Conservation (phyloP, 2,797 vertebrate species). For the Halcyon leucocephala region DNA sequence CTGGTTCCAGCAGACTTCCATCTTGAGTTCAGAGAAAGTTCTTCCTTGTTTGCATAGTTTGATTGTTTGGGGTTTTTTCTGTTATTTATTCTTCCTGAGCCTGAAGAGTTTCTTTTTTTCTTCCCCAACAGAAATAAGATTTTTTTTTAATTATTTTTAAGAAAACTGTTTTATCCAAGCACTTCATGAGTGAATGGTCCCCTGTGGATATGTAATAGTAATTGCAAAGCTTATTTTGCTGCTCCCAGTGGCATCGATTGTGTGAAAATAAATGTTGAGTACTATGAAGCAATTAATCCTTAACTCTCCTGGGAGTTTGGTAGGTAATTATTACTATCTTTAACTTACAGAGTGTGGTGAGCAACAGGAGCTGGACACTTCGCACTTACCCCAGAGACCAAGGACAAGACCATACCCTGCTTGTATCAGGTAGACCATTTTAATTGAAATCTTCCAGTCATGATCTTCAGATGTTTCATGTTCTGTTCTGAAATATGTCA, state of each 20-base stretch:
- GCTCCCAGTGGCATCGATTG: conserved; percentile 14
- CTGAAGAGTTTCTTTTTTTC: neutral
- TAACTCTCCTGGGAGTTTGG: neutral
- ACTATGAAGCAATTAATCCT: conserved; percentile 51
- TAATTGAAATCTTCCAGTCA: neutral
- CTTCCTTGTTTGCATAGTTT: neutral
- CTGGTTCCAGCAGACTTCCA: neutral
- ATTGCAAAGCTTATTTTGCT: conserved; percentile 26
- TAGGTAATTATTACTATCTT: conserved; percentile 45
- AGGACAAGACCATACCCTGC: neutral
- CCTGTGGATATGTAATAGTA: neutral
- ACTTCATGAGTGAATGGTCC: neutral
- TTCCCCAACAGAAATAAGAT: neutral
- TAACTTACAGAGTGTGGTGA: neutral
- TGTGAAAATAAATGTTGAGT: conserved; percentile 46
- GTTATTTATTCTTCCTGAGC: neutral
- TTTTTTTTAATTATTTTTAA: neutral
- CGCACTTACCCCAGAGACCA: conserved; percentile 14
- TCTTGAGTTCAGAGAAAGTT: neutral
- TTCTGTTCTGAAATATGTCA: neutral
- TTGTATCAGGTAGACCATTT: neutral
- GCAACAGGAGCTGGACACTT: neutral
- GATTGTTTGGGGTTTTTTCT: neutral
- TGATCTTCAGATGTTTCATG: neutral
- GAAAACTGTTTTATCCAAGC: neutral